Evolutionary conservation across 2,888 invertebrate genomes (phyloP), one percentile per base, ranked within the genome.

Genomic region (Hirtodrosophila confusa): DNA sequence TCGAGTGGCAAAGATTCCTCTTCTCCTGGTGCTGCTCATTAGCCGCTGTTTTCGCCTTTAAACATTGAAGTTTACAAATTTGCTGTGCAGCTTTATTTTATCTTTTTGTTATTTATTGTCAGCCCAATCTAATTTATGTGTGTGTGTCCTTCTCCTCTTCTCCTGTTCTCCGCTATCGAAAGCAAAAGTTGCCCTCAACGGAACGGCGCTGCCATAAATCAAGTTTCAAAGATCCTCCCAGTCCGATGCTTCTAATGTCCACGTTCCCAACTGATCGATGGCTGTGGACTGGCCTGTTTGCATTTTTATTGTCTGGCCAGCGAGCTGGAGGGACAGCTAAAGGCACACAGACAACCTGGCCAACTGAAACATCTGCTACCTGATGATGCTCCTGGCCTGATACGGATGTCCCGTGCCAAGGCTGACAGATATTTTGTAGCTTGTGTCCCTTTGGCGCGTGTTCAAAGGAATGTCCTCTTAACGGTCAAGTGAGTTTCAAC

Each of bases 101-200:
- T 33, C 10, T 53, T 54, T 43, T 31, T 17, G 11, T 58, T 58
- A 72, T 62, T 75, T 78, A 86, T 86, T 61, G 53, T 47, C 40
- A 56, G 57, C 12, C 33, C 47, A 24, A 67, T 45, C 68, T 49
- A 67, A 82, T 80, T 78, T 75, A 85, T 80, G 66, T 58, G 47
- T 49, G 40, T 57, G 47, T 17, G 4, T 39, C 11, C 35, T n/a
- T 29, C 5, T 58, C 11, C 35, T n/a, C 17, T 6, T 58, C 31
- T 33, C 40, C 45, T 17, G 17, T 9, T 58, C 31, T 33, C 40
- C 45, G 37, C 36, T 68, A 74, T 56, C 65, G 64, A 69, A 49
- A 64, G 53, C 76, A 58, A 58, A 49, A 76, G 80, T 58, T 35
- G 12, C 39, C 49, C 29, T 31, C 54, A 39, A 48, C 41, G 51